Percentiles rank a stretch among this genome's conserved stretches.
Evolutionary conservation across 2,113 vertebrate species (phyloP).

Genomic region (Capreolus pygargus): DNA sequence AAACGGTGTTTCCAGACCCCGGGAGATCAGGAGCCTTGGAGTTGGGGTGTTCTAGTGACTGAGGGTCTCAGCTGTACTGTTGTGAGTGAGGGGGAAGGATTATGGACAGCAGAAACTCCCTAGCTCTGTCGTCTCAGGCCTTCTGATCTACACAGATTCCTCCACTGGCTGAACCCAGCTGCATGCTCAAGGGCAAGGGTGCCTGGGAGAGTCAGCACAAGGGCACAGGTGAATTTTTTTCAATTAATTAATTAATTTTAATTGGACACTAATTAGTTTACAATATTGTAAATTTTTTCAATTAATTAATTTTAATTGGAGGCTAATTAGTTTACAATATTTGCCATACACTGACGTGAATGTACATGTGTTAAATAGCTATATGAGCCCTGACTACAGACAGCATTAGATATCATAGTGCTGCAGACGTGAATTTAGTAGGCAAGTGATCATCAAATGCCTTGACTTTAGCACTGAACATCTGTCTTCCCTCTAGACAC

Average conservation of each 20-base stretch:
- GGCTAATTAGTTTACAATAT: no score
- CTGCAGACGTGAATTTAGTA: not conserved
- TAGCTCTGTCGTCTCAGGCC: accelerated
- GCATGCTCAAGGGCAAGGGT: not conserved
- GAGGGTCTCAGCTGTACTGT: accelerated
- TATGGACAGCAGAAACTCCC: accelerated
- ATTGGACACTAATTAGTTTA: no score
- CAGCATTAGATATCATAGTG: not conserved
- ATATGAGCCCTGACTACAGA: not conserved
- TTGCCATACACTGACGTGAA: no score
- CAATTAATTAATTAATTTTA: no score
- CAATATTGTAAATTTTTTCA: no score
- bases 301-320: no score
- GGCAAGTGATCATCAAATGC: not conserved
- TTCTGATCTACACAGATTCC: not conserved
- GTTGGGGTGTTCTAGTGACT: not conserved
- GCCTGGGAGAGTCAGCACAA: not conserved
- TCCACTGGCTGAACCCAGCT: not conserved
- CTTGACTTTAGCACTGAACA: not conserved
- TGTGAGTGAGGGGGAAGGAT: not conserved
- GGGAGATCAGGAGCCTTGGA: not conserved
- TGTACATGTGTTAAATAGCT: not conserved
- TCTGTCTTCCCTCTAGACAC: not conserved
- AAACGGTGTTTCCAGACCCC: not conserved
- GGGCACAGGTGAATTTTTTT: no score